Base-by-base conservation (phyloP, 2,888 invertebrate genomes). In the Sesamia inferens region DNA sequence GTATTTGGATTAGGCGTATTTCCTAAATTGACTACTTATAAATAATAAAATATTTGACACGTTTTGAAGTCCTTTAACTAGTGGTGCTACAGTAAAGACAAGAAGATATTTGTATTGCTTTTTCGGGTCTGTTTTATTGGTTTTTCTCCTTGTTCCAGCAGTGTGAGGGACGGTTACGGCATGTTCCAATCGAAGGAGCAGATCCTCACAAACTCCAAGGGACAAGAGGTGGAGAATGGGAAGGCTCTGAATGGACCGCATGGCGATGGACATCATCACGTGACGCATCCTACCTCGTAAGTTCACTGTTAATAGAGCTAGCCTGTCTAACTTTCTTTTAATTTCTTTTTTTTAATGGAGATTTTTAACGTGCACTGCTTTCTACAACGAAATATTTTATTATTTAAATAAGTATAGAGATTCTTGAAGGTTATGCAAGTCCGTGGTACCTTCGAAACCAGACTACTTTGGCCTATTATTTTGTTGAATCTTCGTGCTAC, bases 241-340 rank as follows among this genome's bases (percentile, higher is more conserved):
- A 88, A 89, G 58, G 57, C 71, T 11, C 44, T 67, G 5, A 78
- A 75, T 4, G 92, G 92, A 11, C 91, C 71, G 4, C 61, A 89
- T 16, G 82, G 95, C 72, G 79, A 84, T 61, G 85, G 79, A 11
- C 96, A 95, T 39, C 91, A 95, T 68, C 91, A 94, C 24, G 96
- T 97, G 22, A 94, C 96, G 82, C 97, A 97, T 90, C 97, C 97
- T 1, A 97, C 97, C 19, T 97, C 97, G 97, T 97, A 91, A 97
- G 97, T 96, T 88, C 5, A 16, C 16, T 2, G 3, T 7, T 22
- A 11, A 44, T 22, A 6, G 62, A 22, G 16, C 11, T 47, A 16
- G 22, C 22, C 16, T 62, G 16, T 39, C 39, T 7, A 39, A 39
- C 39, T 39, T 39, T 7, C 39, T 39, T 39, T 39, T 39, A 5